Evolutionary conservation across 2,113 vertebrate genomes (phyloP).

Genomic region (Amblyopsis rosae): DNA sequence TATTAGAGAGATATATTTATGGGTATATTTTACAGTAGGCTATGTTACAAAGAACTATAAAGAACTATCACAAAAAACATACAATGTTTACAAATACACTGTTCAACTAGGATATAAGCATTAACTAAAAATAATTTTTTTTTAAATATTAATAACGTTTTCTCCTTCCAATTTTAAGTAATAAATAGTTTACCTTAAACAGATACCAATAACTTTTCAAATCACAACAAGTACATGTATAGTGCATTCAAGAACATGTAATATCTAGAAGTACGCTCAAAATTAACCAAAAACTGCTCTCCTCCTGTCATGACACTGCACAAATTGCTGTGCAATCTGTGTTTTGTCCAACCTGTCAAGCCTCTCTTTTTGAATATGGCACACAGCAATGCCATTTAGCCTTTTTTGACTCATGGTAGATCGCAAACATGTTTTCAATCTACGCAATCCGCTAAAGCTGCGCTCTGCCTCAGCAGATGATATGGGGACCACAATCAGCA

Average conservation of each 20-base stretch:
- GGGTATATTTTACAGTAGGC: neutral
- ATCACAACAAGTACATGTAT: neutral
- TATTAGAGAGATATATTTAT: neutral
- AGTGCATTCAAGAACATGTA: slow-evolving; percentile 17
- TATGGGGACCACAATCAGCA: slow-evolving; percentile 29
- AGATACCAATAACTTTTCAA: no score
- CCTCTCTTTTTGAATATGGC: slow-evolving; percentile 20
- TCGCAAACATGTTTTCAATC: slow-evolving; percentile 18
- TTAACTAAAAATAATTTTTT: neutral
- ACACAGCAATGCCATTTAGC: slow-evolving; percentile 10
- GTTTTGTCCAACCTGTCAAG: neutral
- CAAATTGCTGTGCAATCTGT: slow-evolving; percentile 17
- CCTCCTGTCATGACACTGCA: slow-evolving; percentile 19
- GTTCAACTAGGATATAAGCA: neutral
- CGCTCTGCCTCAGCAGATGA: slow-evolving; percentile 21
- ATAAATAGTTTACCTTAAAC: neutral
- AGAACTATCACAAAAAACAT: neutral
- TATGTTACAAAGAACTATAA: neutral
- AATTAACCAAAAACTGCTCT: slow-evolving; percentile 21
- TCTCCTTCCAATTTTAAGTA: no score
- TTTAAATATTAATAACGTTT: neutral
- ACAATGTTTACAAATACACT: neutral
- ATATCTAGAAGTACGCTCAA: slow-evolving; percentile 13
- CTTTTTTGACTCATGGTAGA: slow-evolving; percentile 20
- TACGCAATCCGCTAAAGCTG: slow-evolving; percentile 3